Percentiles rank a stretch among this genome's conserved stretches.
These are phyloP conservation scores for Drosophila suzukii DNA, from an alignment of 1,140 invertebrate species.

Conservation along the genomic window DNA sequence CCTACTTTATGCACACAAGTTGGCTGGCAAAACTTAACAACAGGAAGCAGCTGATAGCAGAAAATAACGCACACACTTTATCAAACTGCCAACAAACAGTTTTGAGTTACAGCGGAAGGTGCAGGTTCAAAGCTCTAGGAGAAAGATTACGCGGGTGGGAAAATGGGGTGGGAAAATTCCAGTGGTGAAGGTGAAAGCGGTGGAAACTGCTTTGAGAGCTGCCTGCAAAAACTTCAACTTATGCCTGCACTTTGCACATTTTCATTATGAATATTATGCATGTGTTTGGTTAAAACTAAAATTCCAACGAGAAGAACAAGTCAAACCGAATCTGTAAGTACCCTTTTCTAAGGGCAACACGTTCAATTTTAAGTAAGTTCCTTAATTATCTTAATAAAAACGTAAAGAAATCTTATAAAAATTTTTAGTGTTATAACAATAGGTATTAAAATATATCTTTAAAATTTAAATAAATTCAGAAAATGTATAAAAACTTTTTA, in stretches of 20 bases:
- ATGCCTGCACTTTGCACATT: conserved; percentile 67
- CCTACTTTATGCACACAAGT: conserved; percentile 40
- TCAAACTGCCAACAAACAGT: conserved; percentile 66
- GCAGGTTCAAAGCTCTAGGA: conserved; percentile 57
- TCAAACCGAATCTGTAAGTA: background rate
- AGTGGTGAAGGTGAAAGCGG: background rate
- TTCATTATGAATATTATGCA: conserved; percentile 69
- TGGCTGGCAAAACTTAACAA: conserved; percentile 67
- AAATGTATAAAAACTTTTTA: no score
- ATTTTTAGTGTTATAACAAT: no score
- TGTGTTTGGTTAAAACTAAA: conserved; percentile 27
- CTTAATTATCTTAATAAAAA: no score
- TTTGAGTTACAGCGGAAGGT: conserved; percentile 77
- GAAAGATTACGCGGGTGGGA: conserved; percentile 10
- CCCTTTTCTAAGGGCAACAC: background rate
- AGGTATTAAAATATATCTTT: background rate
- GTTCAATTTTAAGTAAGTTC: background rate
- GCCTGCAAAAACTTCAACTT: conserved; percentile 67
- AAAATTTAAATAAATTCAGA: no score
- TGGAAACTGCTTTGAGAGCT: conserved; percentile 2
- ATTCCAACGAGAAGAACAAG: background rate
- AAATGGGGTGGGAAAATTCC: background rate
- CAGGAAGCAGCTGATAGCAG: conserved; percentile 76
- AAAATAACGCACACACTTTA: conserved; percentile 51
- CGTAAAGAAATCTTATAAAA: no score